phyloP scores from a whole-genome alignment of 2,113 vertebrate genomes.

The Candoia aspera region DNA sequence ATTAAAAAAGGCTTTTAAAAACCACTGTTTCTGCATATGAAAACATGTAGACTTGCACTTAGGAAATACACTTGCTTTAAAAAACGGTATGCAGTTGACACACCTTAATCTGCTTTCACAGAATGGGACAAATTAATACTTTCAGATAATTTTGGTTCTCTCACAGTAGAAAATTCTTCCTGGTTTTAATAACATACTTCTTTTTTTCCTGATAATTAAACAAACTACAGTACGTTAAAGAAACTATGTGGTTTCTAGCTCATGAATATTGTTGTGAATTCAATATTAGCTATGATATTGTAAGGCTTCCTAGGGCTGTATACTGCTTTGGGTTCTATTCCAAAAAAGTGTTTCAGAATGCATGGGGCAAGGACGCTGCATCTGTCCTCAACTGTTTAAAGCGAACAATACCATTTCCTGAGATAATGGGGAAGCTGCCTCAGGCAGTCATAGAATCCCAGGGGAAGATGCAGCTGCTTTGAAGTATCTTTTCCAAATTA shows the following conservation, averaged over 20 bases:
- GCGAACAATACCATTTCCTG: neutral
- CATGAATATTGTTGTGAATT: neutral
- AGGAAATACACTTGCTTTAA: neutral
- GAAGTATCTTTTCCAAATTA: neutral
- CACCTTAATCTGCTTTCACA: neutral
- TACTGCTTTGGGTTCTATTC: neutral
- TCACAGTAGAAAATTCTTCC: neutral
- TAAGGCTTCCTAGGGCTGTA: neutral
- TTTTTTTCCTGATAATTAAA: conserved; percentile 14
- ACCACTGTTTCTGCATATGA: neutral
- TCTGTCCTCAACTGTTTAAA: neutral
- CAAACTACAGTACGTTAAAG: neutral
- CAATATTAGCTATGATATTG: neutral
- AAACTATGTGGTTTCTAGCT: neutral
- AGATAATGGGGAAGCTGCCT: neutral
- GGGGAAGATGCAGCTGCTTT: neutral
- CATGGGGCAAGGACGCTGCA: neutral
- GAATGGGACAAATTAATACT: neutral
- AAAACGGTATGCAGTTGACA: neutral
- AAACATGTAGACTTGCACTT: neutral
- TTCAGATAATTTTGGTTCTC: neutral
- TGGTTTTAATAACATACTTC: neutral
- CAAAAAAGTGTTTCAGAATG: neutral
- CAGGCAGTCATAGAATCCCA: neutral
- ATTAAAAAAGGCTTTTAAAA: neutral